A percentile compares a stretch with the other conserved stretches of the same genome.
phyloP scores from a whole-genome alignment of 2,113 vertebrate genomes.

The Pteropus alecto region DNA sequence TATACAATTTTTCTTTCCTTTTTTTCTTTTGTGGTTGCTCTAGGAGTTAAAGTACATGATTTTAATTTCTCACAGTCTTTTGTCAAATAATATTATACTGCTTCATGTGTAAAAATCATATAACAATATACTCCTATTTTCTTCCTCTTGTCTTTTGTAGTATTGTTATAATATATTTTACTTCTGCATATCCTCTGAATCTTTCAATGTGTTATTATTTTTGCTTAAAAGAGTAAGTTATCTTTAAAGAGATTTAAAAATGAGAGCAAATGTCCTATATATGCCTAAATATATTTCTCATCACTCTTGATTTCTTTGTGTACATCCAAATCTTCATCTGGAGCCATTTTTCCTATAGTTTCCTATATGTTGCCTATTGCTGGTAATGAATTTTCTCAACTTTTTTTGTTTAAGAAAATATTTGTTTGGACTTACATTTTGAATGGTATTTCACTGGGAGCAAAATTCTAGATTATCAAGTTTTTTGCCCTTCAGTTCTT shows the following conservation, averaged over 20 bases:
- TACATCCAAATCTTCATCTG: background rate
- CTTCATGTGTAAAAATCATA: background rate
- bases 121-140: background rate
- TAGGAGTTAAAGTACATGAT: background rate
- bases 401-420: background rate
- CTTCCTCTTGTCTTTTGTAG: background rate
- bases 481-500: background rate
- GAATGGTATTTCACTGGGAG: background rate
- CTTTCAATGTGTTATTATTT: background rate
- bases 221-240: background rate
- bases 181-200: background rate
- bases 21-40: background rate
- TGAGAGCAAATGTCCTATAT: background rate
- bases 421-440: background rate
- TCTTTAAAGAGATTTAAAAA: slow-evolving; percentile 1
- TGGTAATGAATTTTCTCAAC: background rate
- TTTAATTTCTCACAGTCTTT: background rate
- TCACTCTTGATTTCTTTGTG: background rate
- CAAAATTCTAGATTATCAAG: background rate
- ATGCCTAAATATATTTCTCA: background rate
- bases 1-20: background rate
- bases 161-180: background rate
- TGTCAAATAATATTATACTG: background rate
- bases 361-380: background rate
- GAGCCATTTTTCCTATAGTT: background rate